Evolutionary conservation across 2,888 invertebrate species (phyloP), one percentile per base, ranked within the genome.

Genomic region (Nudaria mundana): DNA sequence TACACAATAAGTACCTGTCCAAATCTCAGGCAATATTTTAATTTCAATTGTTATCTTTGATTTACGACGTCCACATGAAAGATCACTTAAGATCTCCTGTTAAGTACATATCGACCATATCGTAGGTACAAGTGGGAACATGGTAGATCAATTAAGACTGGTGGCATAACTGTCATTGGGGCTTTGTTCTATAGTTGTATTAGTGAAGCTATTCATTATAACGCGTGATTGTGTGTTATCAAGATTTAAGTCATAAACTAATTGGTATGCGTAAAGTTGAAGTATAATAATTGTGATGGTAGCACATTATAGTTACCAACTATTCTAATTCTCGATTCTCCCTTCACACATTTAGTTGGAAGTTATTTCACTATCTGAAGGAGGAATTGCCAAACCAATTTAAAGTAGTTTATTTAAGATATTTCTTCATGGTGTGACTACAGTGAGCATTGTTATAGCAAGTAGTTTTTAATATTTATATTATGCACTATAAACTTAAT

Each of bases 41-140:
- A 83, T 84, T 79, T 80, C 63, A 73, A 62, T 73, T 63, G 69
- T 62, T 71, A 60, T 67, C 67, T 60, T 69, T 81, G 81, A 82
- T 83, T 82, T 81, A 83, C 66, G 75, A 66, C 65, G 59, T 70
- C 71, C 75, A 73, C 75, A 74, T 76, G 76, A 76, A 81, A 80
- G 80, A 76, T 52, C 32, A 3, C 26, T 30, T 33, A 48, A 35
- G 25, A 28, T 44, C 36, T 33, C 20, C 22, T 16, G 36, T 32
- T 43, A 33, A 42, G 14, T 37, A 14, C 26, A 30, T 37, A 10
- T 34, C 32, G 10, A 14, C 13, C 26, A 30, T 37, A 10, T 34
- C 32, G 10, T 14, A 32, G 22, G 29, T 28, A 30, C 32, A 16
- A 37, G 30, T 38, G 34, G 41, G 43, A 33, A 37, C 29, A 31